phyloP scores from a whole-genome alignment of 2,888 invertebrate species.

The Napeogenes inachia region DNA sequence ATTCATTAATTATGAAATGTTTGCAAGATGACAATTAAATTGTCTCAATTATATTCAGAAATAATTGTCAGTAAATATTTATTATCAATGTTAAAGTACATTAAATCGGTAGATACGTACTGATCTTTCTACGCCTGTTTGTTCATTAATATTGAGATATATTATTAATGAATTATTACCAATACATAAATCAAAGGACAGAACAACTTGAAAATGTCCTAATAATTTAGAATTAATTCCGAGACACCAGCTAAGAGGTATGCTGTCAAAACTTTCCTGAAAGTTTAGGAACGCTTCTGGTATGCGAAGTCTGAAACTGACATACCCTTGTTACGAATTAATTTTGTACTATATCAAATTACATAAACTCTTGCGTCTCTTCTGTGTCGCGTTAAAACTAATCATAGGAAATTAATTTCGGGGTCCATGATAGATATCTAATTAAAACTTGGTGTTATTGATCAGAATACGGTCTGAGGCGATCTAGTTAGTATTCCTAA shows the following conservation, averaged over 20 bases:
- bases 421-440: background rate
- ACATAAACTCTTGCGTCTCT: background rate
- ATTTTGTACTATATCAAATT: constrained; percentile 11
- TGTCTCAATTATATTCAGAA: no score
- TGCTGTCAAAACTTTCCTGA: constrained; percentile 23
- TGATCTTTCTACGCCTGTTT: no score
- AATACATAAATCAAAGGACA: constrained; percentile 24
- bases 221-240: constrained; percentile 27
- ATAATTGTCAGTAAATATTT: no score
- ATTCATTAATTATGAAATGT: constrained; percentile 18
- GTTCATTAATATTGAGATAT: background rate
- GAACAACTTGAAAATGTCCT: constrained; percentile 23
- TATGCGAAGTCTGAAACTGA: constrained; percentile 20
- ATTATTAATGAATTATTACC: constrained; percentile 21
- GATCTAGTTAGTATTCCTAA: background rate
- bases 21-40: constrained; percentile 7
- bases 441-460: background rate
- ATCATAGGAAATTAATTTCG: constrained; percentile 3
- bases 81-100: no score
- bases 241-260: constrained; percentile 19
- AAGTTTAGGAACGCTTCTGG: constrained; percentile 18
- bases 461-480: background rate
- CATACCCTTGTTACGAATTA: constrained; percentile 20
- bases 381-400: background rate
- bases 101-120: no score